Percentiles rank a stretch among this genome's conserved stretches.
phyloP scores from a whole-genome alignment of 1,140 invertebrate species.

The Daktulosphaira vitifoliae region DNA sequence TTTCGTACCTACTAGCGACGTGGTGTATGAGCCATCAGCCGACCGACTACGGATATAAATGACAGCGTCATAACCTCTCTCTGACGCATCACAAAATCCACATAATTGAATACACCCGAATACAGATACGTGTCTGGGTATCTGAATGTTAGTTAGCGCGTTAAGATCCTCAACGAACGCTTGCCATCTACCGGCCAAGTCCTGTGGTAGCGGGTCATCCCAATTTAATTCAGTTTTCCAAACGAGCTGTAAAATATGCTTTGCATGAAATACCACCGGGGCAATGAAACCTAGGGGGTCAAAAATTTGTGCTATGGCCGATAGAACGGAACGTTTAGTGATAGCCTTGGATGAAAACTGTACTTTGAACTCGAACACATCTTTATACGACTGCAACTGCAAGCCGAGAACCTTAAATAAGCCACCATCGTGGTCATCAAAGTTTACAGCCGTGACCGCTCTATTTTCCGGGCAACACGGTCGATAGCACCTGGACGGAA shows the following conservation, averaged over 20 bases:
- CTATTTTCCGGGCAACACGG: background rate
- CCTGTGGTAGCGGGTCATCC: background rate
- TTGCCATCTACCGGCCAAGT: background rate
- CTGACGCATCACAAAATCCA: slow-evolving; percentile 12
- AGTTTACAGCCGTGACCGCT: background rate
- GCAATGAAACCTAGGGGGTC: background rate
- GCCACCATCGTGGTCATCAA: background rate
- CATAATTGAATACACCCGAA: background rate
- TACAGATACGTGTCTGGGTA: background rate
- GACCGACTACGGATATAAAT: background rate
- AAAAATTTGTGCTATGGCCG: background rate
- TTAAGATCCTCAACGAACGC: background rate
- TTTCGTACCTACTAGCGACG: background rate
- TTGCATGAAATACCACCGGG: background rate
- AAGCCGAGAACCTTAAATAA: background rate
- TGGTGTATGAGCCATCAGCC: background rate
- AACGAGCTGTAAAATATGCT: background rate
- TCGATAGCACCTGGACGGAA: background rate
- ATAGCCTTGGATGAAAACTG: background rate
- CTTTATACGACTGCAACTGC: background rate
- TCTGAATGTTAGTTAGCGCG: background rate
- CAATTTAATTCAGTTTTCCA: background rate
- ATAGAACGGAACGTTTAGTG: background rate
- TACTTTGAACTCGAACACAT: background rate
- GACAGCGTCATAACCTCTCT: slow-evolving; percentile 4